Evolutionary conservation across 2,113 vertebrate species (phyloP).

Genomic region (Psettodes erumei): DNA sequence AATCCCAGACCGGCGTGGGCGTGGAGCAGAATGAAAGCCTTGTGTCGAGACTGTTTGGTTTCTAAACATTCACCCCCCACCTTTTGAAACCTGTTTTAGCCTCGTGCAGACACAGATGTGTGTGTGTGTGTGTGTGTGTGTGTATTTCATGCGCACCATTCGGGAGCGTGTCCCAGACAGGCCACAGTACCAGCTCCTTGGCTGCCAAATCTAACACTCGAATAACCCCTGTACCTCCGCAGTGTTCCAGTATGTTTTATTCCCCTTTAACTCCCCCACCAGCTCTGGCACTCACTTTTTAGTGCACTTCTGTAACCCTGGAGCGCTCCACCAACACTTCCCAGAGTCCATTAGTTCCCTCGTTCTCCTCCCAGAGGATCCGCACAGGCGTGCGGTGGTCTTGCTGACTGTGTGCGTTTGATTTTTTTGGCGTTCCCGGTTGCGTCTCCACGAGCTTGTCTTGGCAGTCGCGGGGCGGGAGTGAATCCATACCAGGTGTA

Average conservation of each 20-base stretch:
- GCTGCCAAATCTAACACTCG: constrained; percentile 68
- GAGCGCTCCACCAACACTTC: constrained; percentile 71
- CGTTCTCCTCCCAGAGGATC: constrained; percentile 63
- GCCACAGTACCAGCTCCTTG: constrained; percentile 55
- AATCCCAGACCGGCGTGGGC: constrained; percentile 31
- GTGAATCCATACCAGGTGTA: constrained; percentile 2
- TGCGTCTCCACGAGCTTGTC: constrained; percentile 37
- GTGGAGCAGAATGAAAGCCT: constrained; percentile 69
- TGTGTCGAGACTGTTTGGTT: constrained; percentile 66
- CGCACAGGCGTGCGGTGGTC: constrained; percentile 46
- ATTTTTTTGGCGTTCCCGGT: constrained; percentile 53
- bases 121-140: constrained; percentile 30
- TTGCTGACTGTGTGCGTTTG: constrained; percentile 59
- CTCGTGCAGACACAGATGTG: constrained; percentile 29
- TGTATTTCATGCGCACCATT: constrained; percentile 57
- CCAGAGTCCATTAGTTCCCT: constrained; percentile 70
- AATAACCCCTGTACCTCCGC: constrained; percentile 67
- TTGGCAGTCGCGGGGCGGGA: constrained; percentile 43
- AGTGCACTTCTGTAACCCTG: constrained; percentile 60
- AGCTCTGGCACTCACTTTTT: constrained; percentile 46
- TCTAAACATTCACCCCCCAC: constrained; percentile 62
- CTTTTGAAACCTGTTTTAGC: constrained; percentile 65
- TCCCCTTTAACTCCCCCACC: constrained; percentile 61
- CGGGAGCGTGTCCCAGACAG: constrained; percentile 66
- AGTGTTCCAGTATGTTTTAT: constrained; percentile 72